Evolutionary conservation across 1,140 invertebrate species (phyloP).

Genomic region (Hyles euphorbiae): DNA sequence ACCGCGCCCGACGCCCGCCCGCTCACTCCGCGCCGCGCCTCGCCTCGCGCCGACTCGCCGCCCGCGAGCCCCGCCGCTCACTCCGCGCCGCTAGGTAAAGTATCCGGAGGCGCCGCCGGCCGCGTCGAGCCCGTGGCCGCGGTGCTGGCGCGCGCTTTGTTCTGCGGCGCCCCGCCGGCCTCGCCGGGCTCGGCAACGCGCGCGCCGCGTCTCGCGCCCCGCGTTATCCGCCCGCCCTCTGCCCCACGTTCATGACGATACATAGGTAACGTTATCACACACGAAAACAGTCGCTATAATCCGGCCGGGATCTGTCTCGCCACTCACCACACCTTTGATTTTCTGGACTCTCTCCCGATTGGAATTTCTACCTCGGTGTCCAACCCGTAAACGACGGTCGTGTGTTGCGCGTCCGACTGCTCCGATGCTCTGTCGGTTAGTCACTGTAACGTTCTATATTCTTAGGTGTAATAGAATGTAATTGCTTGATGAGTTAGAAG

Average conservation of each 20-base stretch:
- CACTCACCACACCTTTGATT: conserved; percentile 17
- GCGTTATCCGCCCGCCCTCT: conserved; percentile 17
- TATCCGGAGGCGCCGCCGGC: conserved; percentile 21
- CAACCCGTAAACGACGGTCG: conserved; percentile 44
- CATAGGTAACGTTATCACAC: conserved; percentile 44
- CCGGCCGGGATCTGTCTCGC: conserved; percentile 23
- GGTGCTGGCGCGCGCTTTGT: conserved; percentile 26
- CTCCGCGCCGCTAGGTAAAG: conserved; percentile 44
- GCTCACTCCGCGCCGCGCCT: conserved; percentile 19
- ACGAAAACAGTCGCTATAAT: conserved; percentile 30
- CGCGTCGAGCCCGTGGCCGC: conserved; percentile 10
- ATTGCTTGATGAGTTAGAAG: neutral
- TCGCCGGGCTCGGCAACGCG: conserved; percentile 14
- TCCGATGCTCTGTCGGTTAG: conserved; percentile 71
- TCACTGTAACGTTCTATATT: conserved; percentile 18
- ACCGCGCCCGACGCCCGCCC: conserved; percentile 41
- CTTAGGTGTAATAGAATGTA: conserved; percentile 9
- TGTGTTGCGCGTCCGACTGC: conserved; percentile 68
- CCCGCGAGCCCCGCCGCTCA: conserved; percentile 30
- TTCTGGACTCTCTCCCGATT: conserved; percentile 36
- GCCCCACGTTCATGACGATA: conserved; percentile 33
- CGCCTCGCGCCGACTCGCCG: conserved; percentile 17
- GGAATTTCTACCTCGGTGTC: conserved; percentile 37
- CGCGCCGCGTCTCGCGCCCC: conserved; percentile 20
- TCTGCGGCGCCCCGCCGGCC: conserved; percentile 11